Conservation (phyloP, 1,140 invertebrate genomes). For the Druon quercuslanigerum region DNA sequence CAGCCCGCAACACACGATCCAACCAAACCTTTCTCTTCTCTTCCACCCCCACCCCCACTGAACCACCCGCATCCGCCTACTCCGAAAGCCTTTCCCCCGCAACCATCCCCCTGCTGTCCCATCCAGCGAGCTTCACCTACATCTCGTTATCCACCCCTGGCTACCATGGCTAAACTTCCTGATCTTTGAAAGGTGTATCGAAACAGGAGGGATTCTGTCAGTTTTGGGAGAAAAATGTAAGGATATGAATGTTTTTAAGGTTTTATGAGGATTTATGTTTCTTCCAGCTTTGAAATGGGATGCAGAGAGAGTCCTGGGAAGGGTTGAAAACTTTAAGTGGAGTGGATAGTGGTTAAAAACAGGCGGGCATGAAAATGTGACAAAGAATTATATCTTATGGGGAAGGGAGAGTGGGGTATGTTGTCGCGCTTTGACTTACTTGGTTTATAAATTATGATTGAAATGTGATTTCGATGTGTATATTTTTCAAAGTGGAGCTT, state of each 20-base stretch:
- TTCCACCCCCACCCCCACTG: constrained; percentile 40
- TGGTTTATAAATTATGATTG: no score
- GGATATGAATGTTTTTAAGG: neutral
- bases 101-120: constrained; percentile 36
- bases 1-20: constrained; percentile 72
- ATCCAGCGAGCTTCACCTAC: constrained; percentile 59
- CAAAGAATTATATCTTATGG: no score
- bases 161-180: constrained; percentile 50
- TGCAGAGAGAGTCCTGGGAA: no score
- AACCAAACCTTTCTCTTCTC: constrained; percentile 49
- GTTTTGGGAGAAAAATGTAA: neutral
- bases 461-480: no score
- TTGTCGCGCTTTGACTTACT: no score
- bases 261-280: neutral
- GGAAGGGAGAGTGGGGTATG: no score
- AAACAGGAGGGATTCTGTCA: neutral
- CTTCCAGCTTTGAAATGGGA: neutral
- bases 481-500: no score
- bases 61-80: constrained; percentile 29
- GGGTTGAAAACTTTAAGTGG: no score
- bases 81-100: constrained; percentile 38
- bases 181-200: constrained; percentile 37
- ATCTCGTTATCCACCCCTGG: constrained; percentile 59
- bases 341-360: no score
- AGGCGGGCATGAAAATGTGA: no score